Evolutionary conservation across 2,888 invertebrate species (phyloP).

Genomic region (Zygogramma bicolorata): DNA sequence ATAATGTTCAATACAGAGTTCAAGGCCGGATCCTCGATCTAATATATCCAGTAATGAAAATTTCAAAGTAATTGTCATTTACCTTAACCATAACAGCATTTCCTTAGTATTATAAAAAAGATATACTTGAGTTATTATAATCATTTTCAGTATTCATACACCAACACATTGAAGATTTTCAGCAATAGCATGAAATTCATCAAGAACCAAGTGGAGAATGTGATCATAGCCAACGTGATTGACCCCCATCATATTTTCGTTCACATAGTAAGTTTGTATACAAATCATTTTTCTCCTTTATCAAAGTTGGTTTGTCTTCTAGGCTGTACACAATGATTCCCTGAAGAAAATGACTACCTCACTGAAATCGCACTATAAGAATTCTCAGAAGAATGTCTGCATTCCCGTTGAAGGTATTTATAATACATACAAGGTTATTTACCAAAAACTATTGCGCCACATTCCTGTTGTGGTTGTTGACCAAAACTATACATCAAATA

Average conservation of each 20-base stretch:
- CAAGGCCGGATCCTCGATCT: too few species aligned
- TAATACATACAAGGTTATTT: too few species aligned
- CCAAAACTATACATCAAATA: too few species aligned
- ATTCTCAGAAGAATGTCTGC: slow-evolving; percentile 43
- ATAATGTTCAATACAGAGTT: too few species aligned
- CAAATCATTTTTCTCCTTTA: slow-evolving; percentile 11
- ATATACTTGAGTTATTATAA: too few species aligned
- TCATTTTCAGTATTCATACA: slow-evolving; percentile 36
- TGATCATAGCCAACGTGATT: slow-evolving; percentile 72
- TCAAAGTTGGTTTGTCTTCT: slow-evolving; percentile 28
- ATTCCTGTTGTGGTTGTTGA: too few species aligned
- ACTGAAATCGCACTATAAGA: slow-evolving; percentile 54
- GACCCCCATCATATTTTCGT: slow-evolving; percentile 78
- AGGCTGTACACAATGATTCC: slow-evolving; percentile 50
- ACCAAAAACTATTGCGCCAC: too few species aligned
- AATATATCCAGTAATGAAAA: too few species aligned
- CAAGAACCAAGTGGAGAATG: slow-evolving; percentile 66
- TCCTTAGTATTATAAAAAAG: too few species aligned
- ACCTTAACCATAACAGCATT: too few species aligned
- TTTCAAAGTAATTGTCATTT: too few species aligned
- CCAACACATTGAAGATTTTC: slow-evolving; percentile 44
- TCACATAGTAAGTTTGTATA: slow-evolving; percentile 68
- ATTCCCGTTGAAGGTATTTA: slow-evolving; percentile 55
- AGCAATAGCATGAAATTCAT: slow-evolving; percentile 57
- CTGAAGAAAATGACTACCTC: slow-evolving; percentile 48